Base-by-base conservation (phyloP, 2,113 vertebrate genomes). In the Dissostichus mawsoni region DNA sequence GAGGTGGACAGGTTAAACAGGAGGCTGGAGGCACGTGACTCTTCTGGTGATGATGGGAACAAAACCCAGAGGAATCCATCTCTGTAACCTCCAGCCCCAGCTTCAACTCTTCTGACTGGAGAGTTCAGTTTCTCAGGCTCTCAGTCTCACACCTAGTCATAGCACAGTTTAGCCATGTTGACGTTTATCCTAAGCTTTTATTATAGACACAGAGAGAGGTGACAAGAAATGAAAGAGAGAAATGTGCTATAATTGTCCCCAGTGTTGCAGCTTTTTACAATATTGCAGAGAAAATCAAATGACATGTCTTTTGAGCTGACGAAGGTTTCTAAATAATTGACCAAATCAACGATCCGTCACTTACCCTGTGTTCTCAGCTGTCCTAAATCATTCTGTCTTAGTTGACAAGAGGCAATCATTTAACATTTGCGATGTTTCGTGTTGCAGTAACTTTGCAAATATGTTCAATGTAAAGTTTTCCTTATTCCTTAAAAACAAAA, bases 11-110 rank as follows among this genome's bases (percentile, higher is more conserved):
- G 83, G 68, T 83, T 84, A 56, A 36, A 81, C 63, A 45, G 69
- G 55, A 23, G 1, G 47, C 55, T n/a, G 47, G 61, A 76, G 62
- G 50, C 81, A 78, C 20, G 48, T 74, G 82, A 87, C 17, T 78
- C 62, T 13, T 59, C 36, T 73, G 50, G 78, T 74, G 81, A 89
- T 79, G 81, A 85, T 65, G 51, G 7, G 78, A 90, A 80, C 69
- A 62, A 36, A 56, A 73, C 51, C 13, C 50, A 36, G 50, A 77
- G 66, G 53, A 87, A 80, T 72, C 70, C 69, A 70, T 53, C 76
- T 56, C 51, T 18, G 23, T 44, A 53, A 67, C 33, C 29, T 25
- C 74, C 33, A 69, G 51, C 44, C 57, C 18, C 25, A 3, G n/a
- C 29, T n/a, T 57, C 23, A 18, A 69, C 67, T 59, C 58, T 5